Percentiles rank a stretch among this genome's conserved stretches.
Conservation (phyloP, 2,797 vertebrate species). For the Chiloscyllium punctatum region DNA sequence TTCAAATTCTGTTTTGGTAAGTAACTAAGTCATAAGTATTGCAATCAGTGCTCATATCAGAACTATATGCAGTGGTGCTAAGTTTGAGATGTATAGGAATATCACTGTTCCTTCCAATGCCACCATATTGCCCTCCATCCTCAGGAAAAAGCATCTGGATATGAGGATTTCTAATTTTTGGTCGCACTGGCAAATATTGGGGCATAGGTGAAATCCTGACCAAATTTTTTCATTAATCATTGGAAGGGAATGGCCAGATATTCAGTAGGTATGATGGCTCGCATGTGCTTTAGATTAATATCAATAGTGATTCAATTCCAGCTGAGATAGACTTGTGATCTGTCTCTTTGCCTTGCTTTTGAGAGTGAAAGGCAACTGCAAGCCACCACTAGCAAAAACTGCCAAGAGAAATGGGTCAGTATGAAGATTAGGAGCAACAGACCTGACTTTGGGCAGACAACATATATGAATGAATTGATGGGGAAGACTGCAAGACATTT, state of each 20-base stretch:
- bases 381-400: too few species aligned
- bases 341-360: too few species aligned
- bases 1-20: not conserved
- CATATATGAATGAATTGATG: not conserved
- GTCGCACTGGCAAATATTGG: not conserved
- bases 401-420: too few species aligned
- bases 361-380: too few species aligned
- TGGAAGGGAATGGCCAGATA: not conserved
- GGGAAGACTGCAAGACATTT: not conserved
- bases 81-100: not conserved
- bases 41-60: not conserved
- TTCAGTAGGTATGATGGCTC: not conserved
- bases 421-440: too few species aligned
- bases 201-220: not conserved
- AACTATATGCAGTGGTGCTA: not conserved
- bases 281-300: too few species aligned
- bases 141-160: not conserved
- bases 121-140: not conserved
- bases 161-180: not conserved
- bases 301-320: too few species aligned
- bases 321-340: too few species aligned
- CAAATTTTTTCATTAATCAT: not conserved
- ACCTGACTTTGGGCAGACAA: too few species aligned
- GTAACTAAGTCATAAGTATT: not conserved
- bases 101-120: not conserved